A percentile compares a stretch with the other conserved stretches of the same genome.
phyloP scores from a whole-genome alignment of 2,888 invertebrate species.

The Drosophila prostipennis region DNA sequence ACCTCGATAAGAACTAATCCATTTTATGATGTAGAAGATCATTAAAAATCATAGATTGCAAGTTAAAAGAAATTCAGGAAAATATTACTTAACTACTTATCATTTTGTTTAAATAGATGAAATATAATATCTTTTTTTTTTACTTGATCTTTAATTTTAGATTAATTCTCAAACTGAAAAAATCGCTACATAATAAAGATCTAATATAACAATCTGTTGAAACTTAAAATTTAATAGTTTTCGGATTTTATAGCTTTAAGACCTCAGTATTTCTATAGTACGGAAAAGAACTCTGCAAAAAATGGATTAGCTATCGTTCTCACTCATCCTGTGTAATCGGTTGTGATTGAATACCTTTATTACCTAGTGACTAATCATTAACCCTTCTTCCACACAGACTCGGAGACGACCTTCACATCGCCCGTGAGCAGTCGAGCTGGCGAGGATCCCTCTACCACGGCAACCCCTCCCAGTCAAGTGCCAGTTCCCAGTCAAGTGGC shows the following conservation, averaged over 20 bases:
- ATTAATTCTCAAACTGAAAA: too few species aligned
- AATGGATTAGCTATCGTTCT: conserved; percentile 5
- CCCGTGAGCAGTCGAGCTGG: conserved; percentile 75
- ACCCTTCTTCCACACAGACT: conserved; percentile 69
- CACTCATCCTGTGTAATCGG: conserved; percentile 23
- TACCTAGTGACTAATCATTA: neutral
- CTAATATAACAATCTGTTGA: too few species aligned
- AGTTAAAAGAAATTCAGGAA: too few species aligned
- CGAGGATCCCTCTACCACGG: conserved; percentile 64
- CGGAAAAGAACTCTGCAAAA: neutral
- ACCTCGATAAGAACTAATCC: conserved; percentile 11
- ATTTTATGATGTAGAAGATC: neutral
- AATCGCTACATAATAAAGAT: too few species aligned
- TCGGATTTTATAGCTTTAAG: too few species aligned
- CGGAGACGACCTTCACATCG: conserved; percentile 84
- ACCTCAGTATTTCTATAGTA: too few species aligned
- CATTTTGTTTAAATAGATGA: too few species aligned
- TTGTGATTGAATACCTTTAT: neutral
- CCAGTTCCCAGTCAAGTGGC: neutral
- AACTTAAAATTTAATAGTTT: too few species aligned
- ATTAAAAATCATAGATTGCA: too few species aligned
- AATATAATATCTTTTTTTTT: too few species aligned
- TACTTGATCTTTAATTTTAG: too few species aligned
- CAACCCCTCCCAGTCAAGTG: conserved; percentile 19
- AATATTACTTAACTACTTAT: too few species aligned